phyloP scores from a whole-genome alignment of 2,113 vertebrate species.

The Taxidea taxus region DNA sequence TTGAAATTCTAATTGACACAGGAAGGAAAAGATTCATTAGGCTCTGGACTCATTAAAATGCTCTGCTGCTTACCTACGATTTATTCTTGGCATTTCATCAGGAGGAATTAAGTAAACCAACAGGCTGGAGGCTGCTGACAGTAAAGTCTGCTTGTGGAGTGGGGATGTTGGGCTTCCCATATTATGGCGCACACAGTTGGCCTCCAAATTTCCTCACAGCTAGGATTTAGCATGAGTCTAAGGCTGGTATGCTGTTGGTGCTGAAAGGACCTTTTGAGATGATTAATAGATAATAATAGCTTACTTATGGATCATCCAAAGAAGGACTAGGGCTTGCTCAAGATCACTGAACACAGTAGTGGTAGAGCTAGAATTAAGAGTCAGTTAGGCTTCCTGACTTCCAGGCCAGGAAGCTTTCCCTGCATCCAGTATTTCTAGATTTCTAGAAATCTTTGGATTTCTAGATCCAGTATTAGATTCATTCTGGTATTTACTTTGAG shows the following conservation, averaged over 20 bases:
- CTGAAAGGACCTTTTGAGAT: not conserved
- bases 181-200: not conserved
- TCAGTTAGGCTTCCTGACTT: not conserved
- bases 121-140: constrained; percentile 28
- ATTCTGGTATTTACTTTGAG: not conserved
- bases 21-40: constrained; percentile 82
- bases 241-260: not conserved
- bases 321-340: not conserved
- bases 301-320: not conserved
- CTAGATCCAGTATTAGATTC: not conserved
- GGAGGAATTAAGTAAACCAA: constrained; percentile 78
- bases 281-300: not conserved
- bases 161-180: not conserved
- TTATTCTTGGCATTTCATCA: constrained; percentile 84
- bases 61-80: constrained; percentile 78
- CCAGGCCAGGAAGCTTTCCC: not conserved
- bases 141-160: not conserved
- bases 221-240: not conserved
- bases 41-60: constrained; percentile 82
- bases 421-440: too few species aligned
- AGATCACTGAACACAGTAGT: not conserved
- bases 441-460: constrained; percentile 48
- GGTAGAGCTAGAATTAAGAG: not conserved
- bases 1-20: constrained; percentile 86
- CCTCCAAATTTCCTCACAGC: not conserved